A percentile compares a stretch with the other conserved stretches of the same genome.
Conservation (phyloP, 2,888 invertebrate species). For the Malacosoma neustria region DNA sequence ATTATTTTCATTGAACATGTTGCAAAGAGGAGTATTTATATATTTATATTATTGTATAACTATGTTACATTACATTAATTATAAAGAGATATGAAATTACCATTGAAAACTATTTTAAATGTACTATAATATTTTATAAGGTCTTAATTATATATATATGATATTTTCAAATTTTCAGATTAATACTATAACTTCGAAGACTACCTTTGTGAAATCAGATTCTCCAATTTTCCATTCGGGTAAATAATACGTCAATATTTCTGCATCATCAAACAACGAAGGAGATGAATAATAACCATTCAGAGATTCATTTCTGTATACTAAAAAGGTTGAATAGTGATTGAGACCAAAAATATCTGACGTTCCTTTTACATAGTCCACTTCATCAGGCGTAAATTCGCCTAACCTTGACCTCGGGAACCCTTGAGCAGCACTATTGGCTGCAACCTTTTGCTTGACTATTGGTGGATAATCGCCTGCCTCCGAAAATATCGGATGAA, state of each 20-base stretch:
- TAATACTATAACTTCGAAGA: too few species aligned
- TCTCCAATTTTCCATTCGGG: slow-evolving; percentile 20
- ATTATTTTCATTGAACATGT: too few species aligned
- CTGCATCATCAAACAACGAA: slow-evolving; percentile 23
- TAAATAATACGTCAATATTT: slow-evolving; percentile 13
- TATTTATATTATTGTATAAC: too few species aligned
- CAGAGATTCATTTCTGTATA: slow-evolving; percentile 28
- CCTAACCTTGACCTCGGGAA: slow-evolving; percentile 49
- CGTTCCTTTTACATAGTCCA: slow-evolving; percentile 30
- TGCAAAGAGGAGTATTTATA: too few species aligned
- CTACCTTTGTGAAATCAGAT: slow-evolving; percentile 15
- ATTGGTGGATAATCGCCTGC: slow-evolving; percentile 76
- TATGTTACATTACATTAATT: too few species aligned
- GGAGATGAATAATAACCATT: slow-evolving; percentile 17
- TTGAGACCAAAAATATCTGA: slow-evolving; percentile 69
- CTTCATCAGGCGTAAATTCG: slow-evolving; percentile 47
- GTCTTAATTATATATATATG: too few species aligned
- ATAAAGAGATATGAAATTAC: too few species aligned
- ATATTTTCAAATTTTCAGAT: too few species aligned
- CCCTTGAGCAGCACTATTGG: slow-evolving; percentile 64
- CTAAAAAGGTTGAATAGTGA: slow-evolving; percentile 70
- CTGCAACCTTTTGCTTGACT: slow-evolving; percentile 68
- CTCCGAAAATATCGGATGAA: slow-evolving; percentile 74
- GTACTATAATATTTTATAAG: too few species aligned
- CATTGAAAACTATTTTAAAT: too few species aligned